These are phyloP conservation scores for Hafferia zeledoni DNA, from an alignment of 2,797 vertebrate species.

Conservation along the genomic window DNA sequence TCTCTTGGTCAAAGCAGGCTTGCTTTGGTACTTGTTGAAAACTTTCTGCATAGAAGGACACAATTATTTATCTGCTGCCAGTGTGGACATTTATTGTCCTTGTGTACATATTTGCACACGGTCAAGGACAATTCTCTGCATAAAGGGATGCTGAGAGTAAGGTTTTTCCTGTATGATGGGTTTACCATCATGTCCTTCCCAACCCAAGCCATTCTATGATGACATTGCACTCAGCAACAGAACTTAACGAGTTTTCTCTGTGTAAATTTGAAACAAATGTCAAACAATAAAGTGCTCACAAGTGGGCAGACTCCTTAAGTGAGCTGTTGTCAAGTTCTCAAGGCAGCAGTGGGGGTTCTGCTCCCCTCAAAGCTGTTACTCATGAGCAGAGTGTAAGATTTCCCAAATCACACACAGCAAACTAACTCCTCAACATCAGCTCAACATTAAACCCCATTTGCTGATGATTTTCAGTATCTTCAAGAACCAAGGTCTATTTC, in stretches of 20 bases:
- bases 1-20: neutral
- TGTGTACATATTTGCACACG: neutral
- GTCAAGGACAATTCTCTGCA: neutral
- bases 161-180: neutral
- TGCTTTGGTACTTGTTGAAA: neutral
- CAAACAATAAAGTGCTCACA: neutral
- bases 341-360: neutral
- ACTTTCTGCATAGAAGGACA: neutral
- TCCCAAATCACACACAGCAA: neutral
- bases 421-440: neutral
- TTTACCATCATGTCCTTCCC: neutral
- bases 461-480: neutral
- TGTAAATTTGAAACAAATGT: neutral
- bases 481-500: neutral
- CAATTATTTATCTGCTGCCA: neutral
- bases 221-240: neutral
- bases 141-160: neutral
- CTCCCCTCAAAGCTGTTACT: accelerated
- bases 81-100: neutral
- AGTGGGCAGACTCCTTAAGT: neutral
- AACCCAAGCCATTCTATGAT: neutral
- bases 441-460: accelerated
- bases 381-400: neutral
- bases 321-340: neutral
- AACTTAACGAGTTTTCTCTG: neutral